A percentile compares a stretch with the other conserved stretches of the same genome.
Conservation (phyloP, 92 coral and sea anemone genomes). For the Parazoanthus atlanticus region DNA sequence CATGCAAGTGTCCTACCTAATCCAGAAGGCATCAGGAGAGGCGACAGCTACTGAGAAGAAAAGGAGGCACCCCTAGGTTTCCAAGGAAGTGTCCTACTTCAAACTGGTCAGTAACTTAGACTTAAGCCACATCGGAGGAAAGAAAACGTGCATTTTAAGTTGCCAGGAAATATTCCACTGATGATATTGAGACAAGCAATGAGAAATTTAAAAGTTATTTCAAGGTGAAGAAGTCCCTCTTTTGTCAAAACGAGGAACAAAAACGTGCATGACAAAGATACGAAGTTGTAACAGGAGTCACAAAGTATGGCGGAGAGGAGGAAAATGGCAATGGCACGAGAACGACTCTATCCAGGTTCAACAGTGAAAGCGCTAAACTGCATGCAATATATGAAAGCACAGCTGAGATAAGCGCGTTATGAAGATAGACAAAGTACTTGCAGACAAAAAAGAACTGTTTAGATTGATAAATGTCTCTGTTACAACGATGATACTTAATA, state of each 20-base stretch:
- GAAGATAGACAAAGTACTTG: background rate
- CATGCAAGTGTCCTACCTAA: constrained; percentile 23
- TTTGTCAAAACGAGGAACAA: constrained; percentile 21
- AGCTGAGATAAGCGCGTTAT: constrained; percentile 16
- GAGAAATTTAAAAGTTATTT: constrained; percentile 1
- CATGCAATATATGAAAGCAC: constrained; percentile 23
- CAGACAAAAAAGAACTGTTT: constrained; percentile 28
- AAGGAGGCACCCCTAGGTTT: no score
- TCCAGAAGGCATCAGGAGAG: no score
- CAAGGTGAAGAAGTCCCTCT: constrained; percentile 16
- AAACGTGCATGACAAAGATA: constrained; percentile 5
- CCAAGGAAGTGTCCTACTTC: no score
- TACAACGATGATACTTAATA: no score
- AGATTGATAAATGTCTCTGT: background rate
- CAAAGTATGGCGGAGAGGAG: constrained; percentile 30
- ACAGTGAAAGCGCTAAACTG: constrained; percentile 15
- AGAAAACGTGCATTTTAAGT: background rate
- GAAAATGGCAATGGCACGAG: background rate
- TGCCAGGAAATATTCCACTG: constrained; percentile 29
- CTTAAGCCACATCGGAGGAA: background rate
- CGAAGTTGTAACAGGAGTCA: background rate
- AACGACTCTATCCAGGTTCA: background rate
- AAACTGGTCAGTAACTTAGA: background rate
- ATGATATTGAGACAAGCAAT: background rate
- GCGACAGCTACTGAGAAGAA: no score